Conservation (phyloP, 1,140 invertebrate species). For the Aphis craccivora region DNA sequence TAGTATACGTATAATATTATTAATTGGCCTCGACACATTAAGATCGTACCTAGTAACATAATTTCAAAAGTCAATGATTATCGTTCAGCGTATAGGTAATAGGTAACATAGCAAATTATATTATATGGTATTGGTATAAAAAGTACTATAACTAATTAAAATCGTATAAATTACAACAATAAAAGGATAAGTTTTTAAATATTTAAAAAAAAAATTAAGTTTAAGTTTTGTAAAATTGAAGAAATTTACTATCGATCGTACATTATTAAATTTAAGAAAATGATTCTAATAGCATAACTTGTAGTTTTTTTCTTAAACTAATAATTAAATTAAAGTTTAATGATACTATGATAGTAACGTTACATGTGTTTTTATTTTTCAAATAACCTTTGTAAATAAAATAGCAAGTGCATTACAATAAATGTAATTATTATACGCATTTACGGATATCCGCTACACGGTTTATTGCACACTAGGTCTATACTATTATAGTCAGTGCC, state of each 20-base stretch:
- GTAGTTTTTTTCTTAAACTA: too few species aligned
- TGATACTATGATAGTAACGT: too few species aligned
- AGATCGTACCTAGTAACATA: neutral
- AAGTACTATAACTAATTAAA: neutral
- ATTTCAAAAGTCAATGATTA: neutral
- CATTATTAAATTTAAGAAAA: too few species aligned
- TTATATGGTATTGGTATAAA: neutral
- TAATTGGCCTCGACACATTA: neutral
- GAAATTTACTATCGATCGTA: too few species aligned
- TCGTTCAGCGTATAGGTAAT: too few species aligned
- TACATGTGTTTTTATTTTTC: too few species aligned
- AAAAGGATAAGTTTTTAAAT: neutral
- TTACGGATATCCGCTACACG: neutral
- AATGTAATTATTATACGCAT: neutral
- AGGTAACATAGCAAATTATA: neutral
- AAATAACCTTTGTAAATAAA: neutral
- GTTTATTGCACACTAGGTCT: neutral
- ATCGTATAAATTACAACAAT: too few species aligned
- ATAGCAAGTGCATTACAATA: neutral
- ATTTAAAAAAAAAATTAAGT: too few species aligned
- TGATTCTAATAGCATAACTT: too few species aligned
- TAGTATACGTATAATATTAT: neutral
- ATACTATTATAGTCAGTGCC: neutral
- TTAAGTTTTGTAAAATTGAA: too few species aligned
- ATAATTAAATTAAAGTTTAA: too few species aligned